phyloP scores from a whole-genome alignment of 2,113 vertebrate genomes.

The Pogonocichla stellata region DNA sequence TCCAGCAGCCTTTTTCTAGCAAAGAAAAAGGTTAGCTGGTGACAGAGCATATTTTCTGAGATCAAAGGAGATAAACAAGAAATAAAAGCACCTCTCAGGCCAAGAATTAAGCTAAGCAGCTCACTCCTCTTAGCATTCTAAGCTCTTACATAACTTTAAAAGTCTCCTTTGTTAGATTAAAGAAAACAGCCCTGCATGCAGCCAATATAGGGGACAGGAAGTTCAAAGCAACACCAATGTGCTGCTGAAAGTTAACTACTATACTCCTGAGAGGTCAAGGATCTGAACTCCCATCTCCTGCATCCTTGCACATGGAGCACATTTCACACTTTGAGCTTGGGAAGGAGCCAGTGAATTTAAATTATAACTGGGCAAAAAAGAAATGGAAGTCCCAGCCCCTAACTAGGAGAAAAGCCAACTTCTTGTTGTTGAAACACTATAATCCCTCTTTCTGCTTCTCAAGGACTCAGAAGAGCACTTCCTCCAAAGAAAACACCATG shows the following conservation, averaged over 20 bases:
- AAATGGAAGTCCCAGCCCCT: background rate
- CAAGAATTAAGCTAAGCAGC: slow-evolving; percentile 33
- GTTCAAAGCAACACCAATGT: background rate
- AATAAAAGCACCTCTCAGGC: slow-evolving; percentile 5
- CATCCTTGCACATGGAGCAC: background rate
- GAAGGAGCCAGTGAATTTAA: background rate
- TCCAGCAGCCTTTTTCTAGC: background rate
- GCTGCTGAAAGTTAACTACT: background rate
- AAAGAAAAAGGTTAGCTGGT: background rate
- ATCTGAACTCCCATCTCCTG: background rate
- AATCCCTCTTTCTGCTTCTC: background rate
- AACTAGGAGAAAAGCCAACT: background rate
- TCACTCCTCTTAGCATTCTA: slow-evolving; percentile 10
- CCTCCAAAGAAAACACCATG: background rate
- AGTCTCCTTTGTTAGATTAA: background rate
- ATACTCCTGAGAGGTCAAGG: background rate
- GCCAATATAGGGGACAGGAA: background rate
- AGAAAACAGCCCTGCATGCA: background rate
- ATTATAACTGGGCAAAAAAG: background rate
- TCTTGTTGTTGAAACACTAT: background rate
- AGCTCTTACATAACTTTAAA: background rate
- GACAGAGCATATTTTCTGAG: background rate
- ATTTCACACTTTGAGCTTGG: background rate
- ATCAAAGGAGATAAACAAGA: slow-evolving; percentile 12
- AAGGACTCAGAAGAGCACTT: background rate